Base-by-base conservation (phyloP, 2,797 vertebrate genomes). In the Hyperoplus lanceolatus region DNA sequence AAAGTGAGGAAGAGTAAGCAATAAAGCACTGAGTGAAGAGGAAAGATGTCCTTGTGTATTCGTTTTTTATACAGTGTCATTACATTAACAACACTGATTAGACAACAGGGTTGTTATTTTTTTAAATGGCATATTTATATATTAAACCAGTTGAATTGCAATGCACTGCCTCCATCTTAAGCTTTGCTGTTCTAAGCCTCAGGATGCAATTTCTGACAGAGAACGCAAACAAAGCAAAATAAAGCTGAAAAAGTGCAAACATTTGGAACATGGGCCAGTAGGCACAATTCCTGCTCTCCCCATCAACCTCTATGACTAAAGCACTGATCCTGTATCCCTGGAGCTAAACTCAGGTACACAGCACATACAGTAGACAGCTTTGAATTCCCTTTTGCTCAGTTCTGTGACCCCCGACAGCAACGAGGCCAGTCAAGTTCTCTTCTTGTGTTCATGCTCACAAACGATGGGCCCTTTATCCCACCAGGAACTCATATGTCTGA, bases 161-260 rank as follows among this genome's bases (percentile, higher is more conserved):
- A 54, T 29, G 29, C 29, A 3, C 29, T 29, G 29, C 29, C 29
- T 29, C 43, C 39, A 39, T 66, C 57, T 60, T 80, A 63, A 63
- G 59, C 12, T 49, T 65, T 45, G 38, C 16, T 64, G 70, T 64
- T 72, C 14, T 68, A 48, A 76, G 57, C 50, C 38, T 69, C n/a
- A 50, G 80, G 55, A 70, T 75, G 36, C 56, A 83, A 75, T 81
- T 65, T 74, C 75, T 70, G 65, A 66, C 55, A 63, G 12, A 73
- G 45, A 81, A 76, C 55, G 75, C 79, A 57, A 77, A 82, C 74
- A 79, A 81, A 87, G 83, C 77, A 79, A 82, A 86, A 75, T 68
- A 80, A 83, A 70, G 74, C 71, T 61, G 29, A 38, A 75, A 78
- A 86, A 72, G 77, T 77, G 85, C 68, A 88, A 88, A 86, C 82